Conservation (phyloP, 2,888 invertebrate species). For the Lasius platythorax region DNA sequence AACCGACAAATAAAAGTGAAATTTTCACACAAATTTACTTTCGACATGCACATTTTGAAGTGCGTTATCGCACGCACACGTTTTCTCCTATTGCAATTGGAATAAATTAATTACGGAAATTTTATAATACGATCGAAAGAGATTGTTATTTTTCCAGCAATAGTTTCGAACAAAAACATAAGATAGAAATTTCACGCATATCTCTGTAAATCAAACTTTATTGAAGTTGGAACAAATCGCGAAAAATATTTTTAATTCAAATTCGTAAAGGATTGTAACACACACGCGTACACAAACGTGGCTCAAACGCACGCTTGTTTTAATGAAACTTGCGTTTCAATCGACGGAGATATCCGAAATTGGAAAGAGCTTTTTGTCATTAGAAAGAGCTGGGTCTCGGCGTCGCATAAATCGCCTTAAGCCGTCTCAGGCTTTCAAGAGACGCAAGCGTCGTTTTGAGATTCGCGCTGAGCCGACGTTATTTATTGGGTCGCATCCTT, state of each 20-base stretch:
- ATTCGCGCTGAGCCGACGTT: constrained; percentile 26
- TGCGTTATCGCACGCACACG: constrained; percentile 6
- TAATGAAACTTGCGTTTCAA: constrained; percentile 3
- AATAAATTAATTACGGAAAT: constrained; percentile 20
- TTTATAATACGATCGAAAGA: background rate
- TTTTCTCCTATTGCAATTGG: constrained; percentile 13
- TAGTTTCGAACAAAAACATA: background rate
- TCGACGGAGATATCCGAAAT: constrained; percentile 4
- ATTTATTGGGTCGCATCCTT: constrained; percentile 21
- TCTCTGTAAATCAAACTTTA: background rate
- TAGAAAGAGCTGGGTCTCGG: background rate
- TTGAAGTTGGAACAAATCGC: background rate
- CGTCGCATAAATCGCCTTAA: constrained; percentile 44
- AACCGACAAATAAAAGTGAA: constrained; percentile 15
- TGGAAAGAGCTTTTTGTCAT: constrained; percentile 23
- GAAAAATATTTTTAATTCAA: background rate
- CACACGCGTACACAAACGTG: background rate
- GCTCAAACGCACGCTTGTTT: background rate
- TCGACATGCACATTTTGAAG: constrained; percentile 1
- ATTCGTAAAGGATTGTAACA: background rate
- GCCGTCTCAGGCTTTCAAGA: constrained; percentile 35
- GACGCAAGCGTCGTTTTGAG: constrained; percentile 20
- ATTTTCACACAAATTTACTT: constrained; percentile 32
- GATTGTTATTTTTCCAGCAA: background rate
- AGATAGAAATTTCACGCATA: background rate